A percentile compares a stretch with the other conserved stretches of the same genome.
phyloP scores from a whole-genome alignment of 2,888 invertebrate species.

The Sceliomorpha sp. region DNA sequence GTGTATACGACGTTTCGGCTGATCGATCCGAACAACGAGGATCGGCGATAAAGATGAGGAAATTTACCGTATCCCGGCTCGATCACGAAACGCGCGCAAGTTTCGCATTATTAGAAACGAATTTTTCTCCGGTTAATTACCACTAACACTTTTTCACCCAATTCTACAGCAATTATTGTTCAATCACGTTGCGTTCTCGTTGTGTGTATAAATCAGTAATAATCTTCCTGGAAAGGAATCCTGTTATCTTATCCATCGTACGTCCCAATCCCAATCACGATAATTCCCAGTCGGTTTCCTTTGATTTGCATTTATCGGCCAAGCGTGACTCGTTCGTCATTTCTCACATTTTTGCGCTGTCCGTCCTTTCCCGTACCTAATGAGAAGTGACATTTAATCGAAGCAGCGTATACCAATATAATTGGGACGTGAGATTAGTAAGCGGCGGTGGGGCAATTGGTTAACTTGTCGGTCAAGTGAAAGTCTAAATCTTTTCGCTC shows the following conservation, averaged over 20 bases:
- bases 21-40: too few relatives aligned
- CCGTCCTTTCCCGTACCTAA: slow-evolving; percentile 49
- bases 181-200: slow-evolving; percentile 32
- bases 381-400: slow-evolving; percentile 57
- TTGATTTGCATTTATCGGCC: slow-evolving; percentile 55
- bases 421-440: slow-evolving; percentile 54
- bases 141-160: slow-evolving; percentile 25
- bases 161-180: slow-evolving; percentile 25
- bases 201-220: slow-evolving; percentile 41
- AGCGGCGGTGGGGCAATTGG: slow-evolving; percentile 20
- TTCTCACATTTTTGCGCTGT: slow-evolving; percentile 39
- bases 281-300: slow-evolving; percentile 49
- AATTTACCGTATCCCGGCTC: neutral
- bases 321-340: slow-evolving; percentile 56
- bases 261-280: slow-evolving; percentile 44
- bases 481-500: slow-evolving; percentile 42
- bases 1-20: too few relatives aligned
- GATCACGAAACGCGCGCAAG: neutral
- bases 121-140: too few relatives aligned
- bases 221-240: slow-evolving; percentile 36
- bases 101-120: too few relatives aligned
- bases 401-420: slow-evolving; percentile 43
- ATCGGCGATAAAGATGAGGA: neutral
- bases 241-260: slow-evolving; percentile 51
- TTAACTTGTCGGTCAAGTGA: slow-evolving; percentile 28